Percentiles rank a stretch among this genome's conserved stretches.
Evolutionary conservation across 2,797 vertebrate species (phyloP).

Genomic region (Otus scops): DNA sequence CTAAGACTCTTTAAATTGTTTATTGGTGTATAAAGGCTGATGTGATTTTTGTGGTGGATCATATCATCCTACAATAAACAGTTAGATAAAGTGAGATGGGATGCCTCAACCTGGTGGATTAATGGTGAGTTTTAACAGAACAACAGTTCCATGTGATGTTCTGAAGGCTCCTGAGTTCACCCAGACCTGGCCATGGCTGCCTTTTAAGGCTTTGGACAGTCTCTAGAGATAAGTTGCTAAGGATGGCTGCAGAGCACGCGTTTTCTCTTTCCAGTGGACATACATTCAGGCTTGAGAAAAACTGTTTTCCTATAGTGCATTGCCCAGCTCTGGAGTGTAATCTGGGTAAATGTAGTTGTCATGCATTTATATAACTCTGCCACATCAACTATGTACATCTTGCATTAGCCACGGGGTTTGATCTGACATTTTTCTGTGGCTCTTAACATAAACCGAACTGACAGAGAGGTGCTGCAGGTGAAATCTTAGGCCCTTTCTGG

Average conservation of each 20-base stretch:
- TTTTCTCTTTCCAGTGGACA: not conserved
- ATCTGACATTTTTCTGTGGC: not conserved
- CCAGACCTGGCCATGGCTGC: not conserved
- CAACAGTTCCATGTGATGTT: not conserved
- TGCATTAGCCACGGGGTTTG: not conserved
- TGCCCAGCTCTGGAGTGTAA: not conserved
- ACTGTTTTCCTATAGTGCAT: not conserved
- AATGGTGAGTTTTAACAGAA: slow-evolving; percentile 20
- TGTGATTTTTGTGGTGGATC: slow-evolving; percentile 12
- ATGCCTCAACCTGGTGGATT: not conserved
- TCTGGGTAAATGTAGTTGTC: not conserved
- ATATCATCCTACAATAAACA: slow-evolving; percentile 39
- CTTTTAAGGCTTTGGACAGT: not conserved
- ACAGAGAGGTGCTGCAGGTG: slow-evolving; percentile 27
- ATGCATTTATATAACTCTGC: not conserved
- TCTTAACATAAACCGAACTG: not conserved
- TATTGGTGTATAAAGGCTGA: slow-evolving; percentile 1
- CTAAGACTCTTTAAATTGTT: slow-evolving; percentile 42
- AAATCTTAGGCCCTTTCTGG: not conserved
- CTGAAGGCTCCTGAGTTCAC: not conserved
- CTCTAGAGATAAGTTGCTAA: not conserved
- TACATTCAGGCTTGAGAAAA: not conserved
- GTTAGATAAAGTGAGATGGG: not conserved
- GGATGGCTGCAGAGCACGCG: not conserved
- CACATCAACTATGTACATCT: not conserved